Evolutionary conservation across 2,888 invertebrate species (phyloP).

Genomic region (Branchinecta sandiegonensis): DNA sequence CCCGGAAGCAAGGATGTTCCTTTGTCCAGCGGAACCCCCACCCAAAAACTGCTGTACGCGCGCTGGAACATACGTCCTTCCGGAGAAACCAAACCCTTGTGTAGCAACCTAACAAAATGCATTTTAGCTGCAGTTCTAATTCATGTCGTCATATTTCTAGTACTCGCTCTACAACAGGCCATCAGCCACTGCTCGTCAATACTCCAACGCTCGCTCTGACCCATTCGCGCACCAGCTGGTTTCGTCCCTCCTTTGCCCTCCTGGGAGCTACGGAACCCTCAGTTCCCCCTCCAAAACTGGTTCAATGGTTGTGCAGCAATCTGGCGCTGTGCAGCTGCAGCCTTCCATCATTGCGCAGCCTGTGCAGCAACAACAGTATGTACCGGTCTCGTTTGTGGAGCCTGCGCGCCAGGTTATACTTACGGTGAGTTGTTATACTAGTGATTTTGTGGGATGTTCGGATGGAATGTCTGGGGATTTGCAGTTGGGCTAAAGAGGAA

Average conservation of each 20-base stretch:
- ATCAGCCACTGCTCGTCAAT: not conserved
- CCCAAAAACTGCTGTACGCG: no score
- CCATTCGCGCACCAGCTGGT: slow-evolving; percentile 82
- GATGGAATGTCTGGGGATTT: not conserved
- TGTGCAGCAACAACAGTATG: slow-evolving; percentile 74
- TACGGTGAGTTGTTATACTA: slow-evolving; percentile 41
- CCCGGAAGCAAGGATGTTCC: no score
- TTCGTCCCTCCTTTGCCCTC: slow-evolving; percentile 80
- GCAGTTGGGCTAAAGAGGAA: not conserved
- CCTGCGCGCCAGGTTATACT: slow-evolving; percentile 62
- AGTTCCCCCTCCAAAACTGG: slow-evolving; percentile 55
- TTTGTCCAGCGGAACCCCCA: no score
- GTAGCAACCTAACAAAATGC: no score
- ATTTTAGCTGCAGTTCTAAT: no score
- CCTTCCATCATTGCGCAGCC: slow-evolving; percentile 65
- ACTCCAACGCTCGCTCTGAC: slow-evolving; percentile 45
- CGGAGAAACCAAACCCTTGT: no score
- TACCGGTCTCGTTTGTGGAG: slow-evolving; percentile 82
- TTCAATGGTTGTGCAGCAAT: slow-evolving; percentile 46
- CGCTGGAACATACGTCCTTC: no score
- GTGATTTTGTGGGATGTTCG: not conserved
- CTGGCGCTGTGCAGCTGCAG: slow-evolving; percentile 59
- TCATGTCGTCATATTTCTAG: slow-evolving; percentile 27
- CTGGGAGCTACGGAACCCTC: slow-evolving; percentile 63
- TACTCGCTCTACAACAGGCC: slow-evolving; percentile 12